These are phyloP conservation scores for Silurus aristotelis DNA, from an alignment of 2,797 vertebrate species.

Conservation along the genomic window DNA sequence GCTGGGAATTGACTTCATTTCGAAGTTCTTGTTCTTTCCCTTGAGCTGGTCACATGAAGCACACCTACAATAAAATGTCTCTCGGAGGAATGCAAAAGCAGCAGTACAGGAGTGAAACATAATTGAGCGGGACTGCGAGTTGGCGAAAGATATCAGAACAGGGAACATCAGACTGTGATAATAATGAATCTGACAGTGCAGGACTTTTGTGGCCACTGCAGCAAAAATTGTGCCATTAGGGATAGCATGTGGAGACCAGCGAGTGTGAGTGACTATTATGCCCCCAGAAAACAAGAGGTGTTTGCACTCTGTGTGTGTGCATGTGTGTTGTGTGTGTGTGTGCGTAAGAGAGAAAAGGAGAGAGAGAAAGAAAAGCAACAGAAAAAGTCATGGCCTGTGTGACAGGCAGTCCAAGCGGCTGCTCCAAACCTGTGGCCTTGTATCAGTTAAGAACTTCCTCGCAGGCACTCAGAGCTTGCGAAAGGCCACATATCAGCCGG, in stretches of 20 bases:
- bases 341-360: not conserved
- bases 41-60: constrained; percentile 72
- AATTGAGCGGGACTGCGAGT: constrained; percentile 37
- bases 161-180: constrained; percentile 70
- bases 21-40: constrained; percentile 61
- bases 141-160: constrained; percentile 56
- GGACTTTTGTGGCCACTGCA: constrained; percentile 54
- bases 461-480: constrained; percentile 20
- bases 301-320: constrained; percentile 29
- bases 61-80: constrained; percentile 73
- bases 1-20: constrained; percentile 54
- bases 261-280: constrained; percentile 57
- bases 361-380: not conserved
- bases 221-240: constrained; percentile 56
- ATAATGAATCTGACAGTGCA: constrained; percentile 63
- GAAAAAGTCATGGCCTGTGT: constrained; percentile 22
- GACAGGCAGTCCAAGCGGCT: constrained; percentile 21
- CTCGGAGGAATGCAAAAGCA: constrained; percentile 56
- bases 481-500: constrained; percentile 36
- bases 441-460: constrained; percentile 29
- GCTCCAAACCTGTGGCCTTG: constrained; percentile 1
- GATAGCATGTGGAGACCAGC: constrained; percentile 44
- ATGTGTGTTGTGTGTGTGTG: not conserved
- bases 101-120: constrained; percentile 39
- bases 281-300: constrained; percentile 40